Base-by-base conservation (phyloP, 1,140 invertebrate genomes). In the Brachionus asplanchnoidis region DNA sequence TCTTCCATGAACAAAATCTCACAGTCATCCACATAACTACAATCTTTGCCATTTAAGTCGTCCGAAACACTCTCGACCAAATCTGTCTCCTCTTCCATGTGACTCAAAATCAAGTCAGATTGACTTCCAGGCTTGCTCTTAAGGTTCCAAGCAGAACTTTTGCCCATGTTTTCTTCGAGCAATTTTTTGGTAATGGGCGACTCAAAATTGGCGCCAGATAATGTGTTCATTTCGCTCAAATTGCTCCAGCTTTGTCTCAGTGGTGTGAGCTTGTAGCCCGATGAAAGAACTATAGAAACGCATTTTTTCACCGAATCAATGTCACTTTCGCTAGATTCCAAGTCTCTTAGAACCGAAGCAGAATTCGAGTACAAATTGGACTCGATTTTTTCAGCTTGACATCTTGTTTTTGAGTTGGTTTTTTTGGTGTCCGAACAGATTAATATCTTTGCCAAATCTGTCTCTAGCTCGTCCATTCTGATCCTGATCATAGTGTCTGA, bases 231-330 rank as follows among this genome's bases (percentile, higher is more conserved):
- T 42, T 82, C 42, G 20, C 12, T 65, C 53, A 82, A 82, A 82
- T 60, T 82, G 11, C 53, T 82, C 79, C 79, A 82, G 17, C 79
- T 82, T 66, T 82, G 79, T 44, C 79, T 60, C 26, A 82, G 36
- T 36, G 79, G 79, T 9, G 79, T 82, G 14, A 66, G 66, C 32
- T 82, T 82, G 32, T 82, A 82, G 11, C 79, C 79, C 17, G 53
- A 60, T 44, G 79, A 82, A 14, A 68, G 36, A n/a, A 42, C 60
- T 9, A 77, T 77, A 26, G 73, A 77, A 17, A 44, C 73, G 12
- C 40, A 77, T 77, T 77, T 77, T 50, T 77, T 50, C 12, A 50
- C 53, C 14, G 17, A 11, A 17, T 68, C 46, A 42, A n/a, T 44
- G 0, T 68, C 53, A 14, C 36, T 80, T 7, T 56, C 46, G 23